Base-by-base conservation (phyloP, 2,888 invertebrate species). In the Dicyrtoma fusca region DNA sequence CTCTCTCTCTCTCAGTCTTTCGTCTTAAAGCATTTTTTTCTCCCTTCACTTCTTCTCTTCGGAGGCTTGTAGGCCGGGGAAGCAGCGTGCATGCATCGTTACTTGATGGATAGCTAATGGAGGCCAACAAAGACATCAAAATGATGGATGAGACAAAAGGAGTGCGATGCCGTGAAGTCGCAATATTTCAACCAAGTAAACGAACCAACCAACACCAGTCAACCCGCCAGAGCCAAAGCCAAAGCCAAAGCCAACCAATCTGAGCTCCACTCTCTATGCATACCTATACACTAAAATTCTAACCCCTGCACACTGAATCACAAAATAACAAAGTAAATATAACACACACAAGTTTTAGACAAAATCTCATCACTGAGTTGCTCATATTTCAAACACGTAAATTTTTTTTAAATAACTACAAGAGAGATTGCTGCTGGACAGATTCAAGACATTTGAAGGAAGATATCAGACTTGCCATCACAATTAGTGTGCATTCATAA, bases 111-210 rank as follows among this genome's bases (percentile, higher is more conserved):
- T 79, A 68, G 76, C 75, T 76, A 77, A 77, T 77, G 75, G 79
- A 77, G 77, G 77, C 74, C 74, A 79, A 79, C 76, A 75, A 79
- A 79, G 79, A 79, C 77, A 79, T 79, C 79, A 79, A 77, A 64
- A 79, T 78, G 79, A 79, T 79, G 76, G 75, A 79, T 79, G 77
- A 74, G 76, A 75, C 74, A 72, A 76, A 75, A 75, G 74, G 74
- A 78, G 77, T 76, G 75, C 73, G 76, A 76, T 74, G 76, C 77
- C 76, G 76, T 76, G 71, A 75, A 77, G 75, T 75, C 77, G 74
- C 76, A 75, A 77, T 79, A 76, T 77, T 77, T 79, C 79, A 79
- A 74, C 77, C 57, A 65, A 71, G 44, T 55, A 63, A 65, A 59
- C 64, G 59, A 65, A 71, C 55, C 63, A 70, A 53, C 70, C 70